Percentiles rank a stretch among this genome's conserved stretches.
phyloP scores from a whole-genome alignment of 2,888 invertebrate species.

The Macrosoma leucophasiata region DNA sequence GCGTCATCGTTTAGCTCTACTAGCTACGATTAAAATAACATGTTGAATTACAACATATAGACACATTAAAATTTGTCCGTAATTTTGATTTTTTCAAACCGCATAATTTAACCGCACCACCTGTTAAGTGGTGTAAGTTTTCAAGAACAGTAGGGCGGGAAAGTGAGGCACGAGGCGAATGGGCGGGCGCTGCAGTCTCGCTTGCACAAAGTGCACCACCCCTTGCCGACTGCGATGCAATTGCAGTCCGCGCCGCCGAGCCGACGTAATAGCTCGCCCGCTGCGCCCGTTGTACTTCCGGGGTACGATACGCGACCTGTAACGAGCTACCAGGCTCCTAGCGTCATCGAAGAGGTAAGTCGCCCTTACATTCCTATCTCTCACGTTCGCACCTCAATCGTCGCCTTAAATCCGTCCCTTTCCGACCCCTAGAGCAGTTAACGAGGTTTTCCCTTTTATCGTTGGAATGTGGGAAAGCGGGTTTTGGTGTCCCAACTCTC shows the following conservation, averaged over 20 bases:
- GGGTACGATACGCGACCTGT: slow-evolving; percentile 65
- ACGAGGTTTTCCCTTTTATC: slow-evolving; percentile 70
- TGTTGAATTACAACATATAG: too few relatives aligned
- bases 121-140: slow-evolving; percentile 43
- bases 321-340: slow-evolving; percentile 68
- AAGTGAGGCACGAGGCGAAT: slow-evolving; percentile 70
- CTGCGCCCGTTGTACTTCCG: slow-evolving; percentile 38
- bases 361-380: slow-evolving; percentile 51
- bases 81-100: too few relatives aligned
- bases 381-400: slow-evolving; percentile 41
- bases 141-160: slow-evolving; percentile 65
- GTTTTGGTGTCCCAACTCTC: slow-evolving; percentile 69
- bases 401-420: slow-evolving; percentile 41
- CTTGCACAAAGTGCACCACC: slow-evolving; percentile 72
- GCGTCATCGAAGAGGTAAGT: slow-evolving; percentile 56
- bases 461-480: slow-evolving; percentile 69
- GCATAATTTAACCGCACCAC: slow-evolving; percentile 24
- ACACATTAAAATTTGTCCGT: slow-evolving; percentile 5
- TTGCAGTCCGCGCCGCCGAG: slow-evolving; percentile 56
- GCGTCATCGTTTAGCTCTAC: too few relatives aligned
- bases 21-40: too few relatives aligned
- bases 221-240: slow-evolving; percentile 51
- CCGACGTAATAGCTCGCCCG: slow-evolving; percentile 54
- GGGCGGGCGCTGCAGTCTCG: slow-evolving; percentile 75
- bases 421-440: slow-evolving; percentile 37